phyloP scores from a whole-genome alignment of 2,797 vertebrate species.

The Sebastes oblongus region DNA sequence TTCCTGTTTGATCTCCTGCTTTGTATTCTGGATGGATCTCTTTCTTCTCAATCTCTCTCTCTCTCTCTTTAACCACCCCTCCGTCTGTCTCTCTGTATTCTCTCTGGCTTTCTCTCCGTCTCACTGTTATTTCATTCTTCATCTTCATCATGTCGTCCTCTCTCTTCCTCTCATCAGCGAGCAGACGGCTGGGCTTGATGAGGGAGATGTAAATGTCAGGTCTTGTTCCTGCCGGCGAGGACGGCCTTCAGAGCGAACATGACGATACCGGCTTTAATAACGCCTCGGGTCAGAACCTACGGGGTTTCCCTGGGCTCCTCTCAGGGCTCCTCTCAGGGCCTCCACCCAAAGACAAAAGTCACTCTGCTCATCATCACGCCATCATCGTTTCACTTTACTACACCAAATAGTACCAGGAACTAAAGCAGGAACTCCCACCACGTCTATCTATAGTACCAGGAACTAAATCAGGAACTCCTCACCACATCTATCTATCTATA shows the following conservation, averaged over 20 bases:
- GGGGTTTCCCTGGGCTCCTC: conserved; percentile 23
- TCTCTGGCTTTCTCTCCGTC: not conserved
- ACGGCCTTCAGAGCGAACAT: conserved; percentile 43
- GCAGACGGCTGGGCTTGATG: conserved; percentile 55
- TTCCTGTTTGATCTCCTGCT: conserved; percentile 57
- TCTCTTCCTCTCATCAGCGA: conserved; percentile 32
- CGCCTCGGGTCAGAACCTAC: conserved; percentile 46
- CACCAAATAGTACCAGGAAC: not conserved
- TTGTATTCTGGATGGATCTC: conserved; percentile 39
- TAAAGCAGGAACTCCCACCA: too few relatives aligned
- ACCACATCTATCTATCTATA: too few relatives aligned
- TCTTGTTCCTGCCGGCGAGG: conserved; percentile 36
- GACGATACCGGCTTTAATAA: conserved; percentile 49
- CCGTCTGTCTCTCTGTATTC: not conserved
- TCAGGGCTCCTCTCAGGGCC: not conserved
- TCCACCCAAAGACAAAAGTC: not conserved
- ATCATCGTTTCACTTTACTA: not conserved
- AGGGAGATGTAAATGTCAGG: conserved; percentile 66
- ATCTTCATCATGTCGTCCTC: conserved; percentile 13
- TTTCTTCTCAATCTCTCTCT: not conserved
- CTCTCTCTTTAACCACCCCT: not conserved
- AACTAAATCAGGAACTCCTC: too few relatives aligned
- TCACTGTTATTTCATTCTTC: not conserved
- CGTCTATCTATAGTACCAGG: too few relatives aligned
- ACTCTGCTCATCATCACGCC: not conserved